phyloP scores from a whole-genome alignment of 2,113 vertebrate species.

The Ophthalmolycus amberensis region DNA sequence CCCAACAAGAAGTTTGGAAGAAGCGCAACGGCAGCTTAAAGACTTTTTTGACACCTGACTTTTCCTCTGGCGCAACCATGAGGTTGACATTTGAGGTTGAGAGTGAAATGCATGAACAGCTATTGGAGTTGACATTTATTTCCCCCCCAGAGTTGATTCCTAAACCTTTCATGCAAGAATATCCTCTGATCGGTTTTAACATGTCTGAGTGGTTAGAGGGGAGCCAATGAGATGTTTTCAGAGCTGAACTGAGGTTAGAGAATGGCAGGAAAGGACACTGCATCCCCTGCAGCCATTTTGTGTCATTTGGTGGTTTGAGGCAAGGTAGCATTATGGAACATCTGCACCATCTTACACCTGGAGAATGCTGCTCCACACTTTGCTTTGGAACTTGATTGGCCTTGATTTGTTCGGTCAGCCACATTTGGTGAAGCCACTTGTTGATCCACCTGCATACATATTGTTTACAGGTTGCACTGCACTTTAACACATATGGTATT shows the following conservation, averaged over 20 bases:
- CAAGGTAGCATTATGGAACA: background rate
- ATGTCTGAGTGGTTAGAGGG: background rate
- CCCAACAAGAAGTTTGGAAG: background rate
- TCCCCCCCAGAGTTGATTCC: background rate
- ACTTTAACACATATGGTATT: background rate
- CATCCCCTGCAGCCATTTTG: background rate
- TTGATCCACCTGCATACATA: background rate
- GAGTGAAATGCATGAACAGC: too few species aligned
- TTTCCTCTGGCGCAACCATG: background rate
- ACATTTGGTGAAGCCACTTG: background rate
- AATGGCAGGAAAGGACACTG: background rate
- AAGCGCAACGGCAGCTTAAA: background rate
- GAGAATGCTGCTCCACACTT: background rate
- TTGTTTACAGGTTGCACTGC: background rate
- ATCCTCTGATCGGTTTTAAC: background rate
- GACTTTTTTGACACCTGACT: background rate
- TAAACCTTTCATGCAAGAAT: background rate
- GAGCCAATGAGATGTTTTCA: background rate
- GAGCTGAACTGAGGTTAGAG: background rate
- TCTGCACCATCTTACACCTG: background rate
- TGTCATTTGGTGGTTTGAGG: background rate
- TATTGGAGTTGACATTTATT: background rate
- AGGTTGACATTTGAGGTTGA: too few species aligned
- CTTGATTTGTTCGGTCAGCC: background rate
- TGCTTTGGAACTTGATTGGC: background rate